Conservation (phyloP, 2,888 invertebrate species). For the Syrphus vitripennis region DNA sequence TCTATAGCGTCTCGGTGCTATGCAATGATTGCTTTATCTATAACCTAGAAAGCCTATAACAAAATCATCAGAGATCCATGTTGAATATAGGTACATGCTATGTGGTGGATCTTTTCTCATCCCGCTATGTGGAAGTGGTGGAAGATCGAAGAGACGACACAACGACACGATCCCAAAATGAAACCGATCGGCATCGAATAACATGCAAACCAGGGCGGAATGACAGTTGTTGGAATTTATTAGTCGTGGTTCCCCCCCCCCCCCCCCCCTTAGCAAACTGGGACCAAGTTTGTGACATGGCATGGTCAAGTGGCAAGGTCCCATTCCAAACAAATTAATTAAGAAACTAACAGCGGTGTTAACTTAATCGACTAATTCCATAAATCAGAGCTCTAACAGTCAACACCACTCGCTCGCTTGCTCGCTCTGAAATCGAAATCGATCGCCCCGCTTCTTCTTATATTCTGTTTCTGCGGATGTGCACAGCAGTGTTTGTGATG, state of each 20-base stretch:
- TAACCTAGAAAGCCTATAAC: not conserved
- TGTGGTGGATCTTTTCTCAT: constrained; percentile 5
- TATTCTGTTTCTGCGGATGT: not conserved
- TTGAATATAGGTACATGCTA: not conserved
- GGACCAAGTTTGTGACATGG: constrained; percentile 48
- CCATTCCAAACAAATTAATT: constrained; percentile 70
- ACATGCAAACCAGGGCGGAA: constrained; percentile 66
- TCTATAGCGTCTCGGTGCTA: not conserved
- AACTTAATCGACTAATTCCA: constrained; percentile 71
- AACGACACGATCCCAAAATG: constrained; percentile 40
- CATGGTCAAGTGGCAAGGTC: constrained; percentile 71
- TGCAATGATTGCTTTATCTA: constrained; percentile 21
- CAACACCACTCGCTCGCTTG: constrained; percentile 22
- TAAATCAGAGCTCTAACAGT: constrained; percentile 71
- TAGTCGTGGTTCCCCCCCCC: constrained; percentile 31
- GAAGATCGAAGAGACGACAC: not conserved
- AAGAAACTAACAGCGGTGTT: constrained; percentile 71
- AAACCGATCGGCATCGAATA: constrained; percentile 69
- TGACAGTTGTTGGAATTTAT: constrained; percentile 65
- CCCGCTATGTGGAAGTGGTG: not conserved
- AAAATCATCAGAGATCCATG: not conserved
- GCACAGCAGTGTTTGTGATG: not conserved
- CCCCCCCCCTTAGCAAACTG: not conserved
- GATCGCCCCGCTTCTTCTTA: constrained; percentile 23
- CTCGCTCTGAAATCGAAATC: constrained; percentile 50